Evolutionary conservation across 2,888 invertebrate genomes (phyloP).

Genomic region (Mimachlamys varia): DNA sequence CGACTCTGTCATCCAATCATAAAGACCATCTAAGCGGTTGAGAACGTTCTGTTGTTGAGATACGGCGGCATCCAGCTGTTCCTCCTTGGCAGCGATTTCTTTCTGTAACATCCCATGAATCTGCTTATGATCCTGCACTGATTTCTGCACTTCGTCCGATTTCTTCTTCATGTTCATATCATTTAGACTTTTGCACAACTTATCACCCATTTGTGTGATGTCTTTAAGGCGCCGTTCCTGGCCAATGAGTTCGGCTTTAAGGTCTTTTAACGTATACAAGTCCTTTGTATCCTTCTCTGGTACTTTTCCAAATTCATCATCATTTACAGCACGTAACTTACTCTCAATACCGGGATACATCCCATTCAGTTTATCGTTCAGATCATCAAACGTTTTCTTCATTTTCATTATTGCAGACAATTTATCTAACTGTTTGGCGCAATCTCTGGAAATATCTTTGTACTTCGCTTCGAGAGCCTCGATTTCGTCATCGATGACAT

Average conservation of each 20-base stretch:
- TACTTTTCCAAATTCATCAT: constrained; percentile 65
- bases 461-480: constrained; percentile 74
- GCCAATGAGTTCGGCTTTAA: constrained; percentile 76
- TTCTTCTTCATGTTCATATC: constrained; percentile 83
- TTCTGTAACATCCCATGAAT: constrained; percentile 71
- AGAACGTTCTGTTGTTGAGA: constrained; percentile 76
- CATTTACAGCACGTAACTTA: constrained; percentile 65
- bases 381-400: constrained; percentile 72
- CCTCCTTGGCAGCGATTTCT: constrained; percentile 71
- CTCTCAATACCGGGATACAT: constrained; percentile 72
- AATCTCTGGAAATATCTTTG: constrained; percentile 73
- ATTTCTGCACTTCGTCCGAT: constrained; percentile 65
- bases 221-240: constrained; percentile 76
- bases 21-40: constrained; percentile 73
- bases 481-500: constrained; percentile 74
- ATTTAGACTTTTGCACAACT: constrained; percentile 90
- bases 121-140: constrained; percentile 61
- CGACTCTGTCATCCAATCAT: constrained; percentile 70
- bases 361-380: constrained; percentile 68
- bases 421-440: constrained; percentile 71
- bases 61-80: constrained; percentile 70
- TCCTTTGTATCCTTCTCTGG: constrained; percentile 66
- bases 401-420: constrained; percentile 69
- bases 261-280: constrained; percentile 67
- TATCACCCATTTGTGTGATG: constrained; percentile 87